phyloP scores from a whole-genome alignment of 2,797 vertebrate genomes.

The Danio choprae region DNA sequence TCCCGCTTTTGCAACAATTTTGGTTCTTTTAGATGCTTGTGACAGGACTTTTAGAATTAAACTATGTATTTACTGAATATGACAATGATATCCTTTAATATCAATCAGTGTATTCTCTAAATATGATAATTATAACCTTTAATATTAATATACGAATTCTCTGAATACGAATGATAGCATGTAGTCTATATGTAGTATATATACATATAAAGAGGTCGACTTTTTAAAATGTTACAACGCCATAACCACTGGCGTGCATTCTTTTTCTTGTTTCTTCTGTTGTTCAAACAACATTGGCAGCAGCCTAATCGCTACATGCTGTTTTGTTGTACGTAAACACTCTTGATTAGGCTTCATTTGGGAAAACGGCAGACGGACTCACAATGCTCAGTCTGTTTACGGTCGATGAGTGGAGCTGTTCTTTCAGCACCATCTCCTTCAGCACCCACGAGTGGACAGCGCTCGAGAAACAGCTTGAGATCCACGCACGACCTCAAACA shows the following conservation, averaged over 20 bases:
- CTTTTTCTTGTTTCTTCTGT: background rate
- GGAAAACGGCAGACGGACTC: constrained; percentile 1
- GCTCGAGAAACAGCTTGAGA: constrained; percentile 64
- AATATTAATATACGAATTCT: too few species aligned
- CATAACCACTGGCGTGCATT: too few species aligned
- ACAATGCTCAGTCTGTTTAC: background rate
- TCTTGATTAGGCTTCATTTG: background rate
- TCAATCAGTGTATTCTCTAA: too few species aligned
- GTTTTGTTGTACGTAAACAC: constrained; percentile 8
- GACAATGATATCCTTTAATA: too few species aligned
- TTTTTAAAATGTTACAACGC: too few species aligned
- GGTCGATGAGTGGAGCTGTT: constrained; percentile 73
- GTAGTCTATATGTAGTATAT: too few species aligned
- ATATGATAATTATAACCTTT: too few species aligned
- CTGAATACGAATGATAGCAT: too few species aligned
- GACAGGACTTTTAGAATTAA: too few species aligned
- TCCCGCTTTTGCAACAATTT: background rate
- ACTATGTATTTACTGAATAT: too few species aligned
- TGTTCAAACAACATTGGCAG: background rate
- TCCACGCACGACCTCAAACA: constrained; percentile 34
- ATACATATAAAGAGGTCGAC: too few species aligned
- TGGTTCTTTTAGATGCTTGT: background rate
- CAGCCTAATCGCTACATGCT: background rate
- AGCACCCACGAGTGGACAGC: constrained; percentile 68
- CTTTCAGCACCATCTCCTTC: constrained; percentile 79